Percentiles rank a stretch among this genome's conserved stretches.
These are phyloP conservation scores for Keiferia lycopersicella DNA, from an alignment of 2,888 invertebrate species.

Conservation along the genomic window DNA sequence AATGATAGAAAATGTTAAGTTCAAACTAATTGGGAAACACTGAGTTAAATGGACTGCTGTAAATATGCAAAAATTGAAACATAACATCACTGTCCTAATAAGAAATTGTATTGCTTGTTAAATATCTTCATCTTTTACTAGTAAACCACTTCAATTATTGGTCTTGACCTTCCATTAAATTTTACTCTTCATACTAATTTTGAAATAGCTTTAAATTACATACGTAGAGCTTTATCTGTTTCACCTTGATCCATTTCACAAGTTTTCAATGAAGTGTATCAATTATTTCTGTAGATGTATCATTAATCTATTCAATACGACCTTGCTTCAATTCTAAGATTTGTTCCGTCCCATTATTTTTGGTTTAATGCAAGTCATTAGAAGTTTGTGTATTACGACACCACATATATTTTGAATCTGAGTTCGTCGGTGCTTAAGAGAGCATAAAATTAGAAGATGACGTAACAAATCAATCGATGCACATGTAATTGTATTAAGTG, in stretches of 20 bases:
- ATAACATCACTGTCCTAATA: too few species aligned
- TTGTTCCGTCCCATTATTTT: conserved; percentile 20
- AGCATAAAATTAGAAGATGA: conserved; percentile 55
- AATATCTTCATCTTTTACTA: background rate
- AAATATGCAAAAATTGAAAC: too few species aligned
- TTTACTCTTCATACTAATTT: conserved; percentile 8
- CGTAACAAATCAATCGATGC: conserved; percentile 32
- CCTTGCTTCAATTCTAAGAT: conserved; percentile 20
- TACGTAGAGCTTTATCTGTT: conserved; percentile 24
- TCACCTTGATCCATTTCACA: conserved; percentile 28
- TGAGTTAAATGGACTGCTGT: too few species aligned
- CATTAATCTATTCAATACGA: conserved; percentile 27
- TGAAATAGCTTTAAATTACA: conserved; percentile 19
- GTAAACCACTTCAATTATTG: conserved; percentile 18
- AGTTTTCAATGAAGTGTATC: conserved; percentile 31
- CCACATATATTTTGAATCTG: conserved; percentile 9
- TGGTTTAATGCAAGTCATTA: conserved; percentile 19
- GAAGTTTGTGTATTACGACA: background rate
- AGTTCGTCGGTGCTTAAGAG: conserved; percentile 42
- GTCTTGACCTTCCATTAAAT: conserved; percentile 16
- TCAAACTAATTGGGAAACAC: background rate
- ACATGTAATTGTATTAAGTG: conserved; percentile 49
- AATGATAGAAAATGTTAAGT: background rate
- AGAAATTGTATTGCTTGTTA: background rate
- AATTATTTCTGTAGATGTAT: conserved; percentile 31